Base-by-base conservation (phyloP, 2,888 invertebrate species). In the Eupsilia transversa region DNA sequence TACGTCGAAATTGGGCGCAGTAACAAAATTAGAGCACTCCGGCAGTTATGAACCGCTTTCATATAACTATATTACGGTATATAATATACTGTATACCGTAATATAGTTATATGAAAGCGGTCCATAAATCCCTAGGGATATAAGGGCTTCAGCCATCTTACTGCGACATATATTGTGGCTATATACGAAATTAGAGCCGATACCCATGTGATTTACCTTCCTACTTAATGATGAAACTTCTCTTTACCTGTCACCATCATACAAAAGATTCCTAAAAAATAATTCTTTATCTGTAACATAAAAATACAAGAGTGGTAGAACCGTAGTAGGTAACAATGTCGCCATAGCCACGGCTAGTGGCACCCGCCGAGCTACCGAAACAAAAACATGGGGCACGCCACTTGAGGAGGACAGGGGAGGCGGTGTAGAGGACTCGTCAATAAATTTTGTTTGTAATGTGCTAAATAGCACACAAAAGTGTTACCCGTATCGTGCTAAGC, bases 331-430 rank as follows among this genome's bases (percentile, higher is more conserved):
- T n/a, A n/a, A 74, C 14, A 74, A 81, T 82, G 81, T 84, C 76
- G 56, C 66, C 57, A 30, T 7, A 54, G 71, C 54, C 76, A n/a
- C 75, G 64, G 56, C 60, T 14, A 77, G 74, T 68, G 57, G 67
- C 76, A 71, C 74, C 66, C 80, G 81, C 67, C 38, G 69, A 60
- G 84, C 74, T 71, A 43, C 77, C 79, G 83, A 80, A 86, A 89
- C 83, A 85, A 88, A 88, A 88, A 86, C 88, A 86, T 79, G 82
- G 86, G 84, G 77, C 72, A 73, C 64, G 77, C 73, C 78, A 76
- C 84, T 87, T 80, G 80, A 77, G 10, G 17, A 64, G 71, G 38
- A 83, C 79, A 83, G 43, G n/a, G 68, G 66, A 65, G 20, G 9
- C 54, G 10, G 57, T 85, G 66, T 83, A 87, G 79, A 23, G 3